Conservation (phyloP, 2,797 vertebrate species). For the Gobionotothen gibberifrons region DNA sequence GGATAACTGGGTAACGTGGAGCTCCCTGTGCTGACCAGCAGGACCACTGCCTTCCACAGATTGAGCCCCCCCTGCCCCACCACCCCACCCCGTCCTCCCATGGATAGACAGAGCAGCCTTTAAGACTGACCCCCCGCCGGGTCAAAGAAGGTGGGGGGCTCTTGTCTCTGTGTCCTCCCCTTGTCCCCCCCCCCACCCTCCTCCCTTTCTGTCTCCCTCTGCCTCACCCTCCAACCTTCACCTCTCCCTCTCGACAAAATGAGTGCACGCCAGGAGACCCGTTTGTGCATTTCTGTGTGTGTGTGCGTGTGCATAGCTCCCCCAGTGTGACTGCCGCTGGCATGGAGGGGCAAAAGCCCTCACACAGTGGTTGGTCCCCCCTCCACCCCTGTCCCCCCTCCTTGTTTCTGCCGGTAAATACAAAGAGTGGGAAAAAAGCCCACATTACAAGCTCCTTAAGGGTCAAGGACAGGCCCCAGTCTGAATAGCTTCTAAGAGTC, state of each 20-base stretch:
- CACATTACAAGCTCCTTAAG: constrained; percentile 90
- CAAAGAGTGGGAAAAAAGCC: constrained; percentile 84
- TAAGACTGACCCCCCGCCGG: constrained; percentile 80
- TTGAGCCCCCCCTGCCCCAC: constrained; percentile 71
- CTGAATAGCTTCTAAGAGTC: constrained; percentile 85
- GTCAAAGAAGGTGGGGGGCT: constrained; percentile 61
- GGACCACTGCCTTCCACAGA: constrained; percentile 78
- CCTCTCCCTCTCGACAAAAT: constrained; percentile 76
- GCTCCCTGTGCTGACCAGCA: constrained; percentile 82
- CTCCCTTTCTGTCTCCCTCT: constrained; percentile 40
- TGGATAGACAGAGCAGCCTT: constrained; percentile 82
- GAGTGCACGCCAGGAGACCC: constrained; percentile 77
- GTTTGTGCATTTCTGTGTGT: constrained; percentile 36
- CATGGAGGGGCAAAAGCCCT: constrained; percentile 80
- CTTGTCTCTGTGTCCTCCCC: constrained; percentile 70
- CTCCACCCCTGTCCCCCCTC: constrained; percentile 46
- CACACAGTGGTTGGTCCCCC: constrained; percentile 72
- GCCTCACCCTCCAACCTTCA: constrained; percentile 74
- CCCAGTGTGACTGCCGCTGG: constrained; percentile 80
- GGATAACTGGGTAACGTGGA: constrained; percentile 85
- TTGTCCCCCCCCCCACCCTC: constrained; percentile 7
- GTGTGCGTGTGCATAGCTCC: constrained; percentile 36
- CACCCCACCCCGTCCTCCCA: constrained; percentile 48
- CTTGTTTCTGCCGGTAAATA: constrained; percentile 77
- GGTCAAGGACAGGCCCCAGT: constrained; percentile 87